Evolutionary conservation across 2,888 invertebrate genomes (phyloP), one percentile per base, ranked within the genome.

Genomic region (Sinopyrophorus schimmeli): DNA sequence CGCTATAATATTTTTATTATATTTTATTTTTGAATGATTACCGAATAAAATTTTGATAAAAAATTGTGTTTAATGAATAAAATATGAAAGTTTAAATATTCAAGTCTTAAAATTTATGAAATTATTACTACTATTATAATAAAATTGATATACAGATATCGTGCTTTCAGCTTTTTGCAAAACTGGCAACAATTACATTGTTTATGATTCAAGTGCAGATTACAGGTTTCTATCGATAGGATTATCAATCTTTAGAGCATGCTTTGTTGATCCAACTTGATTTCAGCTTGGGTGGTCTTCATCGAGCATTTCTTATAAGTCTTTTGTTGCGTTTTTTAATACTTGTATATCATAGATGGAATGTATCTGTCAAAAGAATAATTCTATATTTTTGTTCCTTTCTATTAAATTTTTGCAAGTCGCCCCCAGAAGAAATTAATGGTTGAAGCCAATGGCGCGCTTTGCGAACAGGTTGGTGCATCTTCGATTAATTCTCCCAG

Each of bases 251-350:
- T 53, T 20, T 41, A 50, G 31, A 27, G 31, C 38, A 34, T 39
- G 47, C 27, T 47, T 43, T 41, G 53, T 35, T 39, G 54, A 49
- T 58, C 50, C 44, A 42, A 48, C 42, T 44, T 46, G 48, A 48
- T 54, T 47, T 58, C 69, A 43, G 64, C 70, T 69, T 70, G 70
- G 70, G 70, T 67, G 70, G 70, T 70, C 70, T 58, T 60, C 57
- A 60, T 62, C 63, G 62, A 62, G n/a, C 63, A 67, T 67, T 68
- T 69, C 68, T 68, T 67, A 59, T 64, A 58, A 65, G 56, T 61
- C 62, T 64, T 65, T 67, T 68, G 62, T 64, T 62, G 58, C 31
- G 44, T 47, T 63, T 59, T 65, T 64, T 61, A 55, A 57, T 55
- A 55, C 20, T 21, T 37, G 44, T 65, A 63, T 59, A 63, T 65